Conservation (phyloP, 2,888 invertebrate species). For the Seira ritae region DNA sequence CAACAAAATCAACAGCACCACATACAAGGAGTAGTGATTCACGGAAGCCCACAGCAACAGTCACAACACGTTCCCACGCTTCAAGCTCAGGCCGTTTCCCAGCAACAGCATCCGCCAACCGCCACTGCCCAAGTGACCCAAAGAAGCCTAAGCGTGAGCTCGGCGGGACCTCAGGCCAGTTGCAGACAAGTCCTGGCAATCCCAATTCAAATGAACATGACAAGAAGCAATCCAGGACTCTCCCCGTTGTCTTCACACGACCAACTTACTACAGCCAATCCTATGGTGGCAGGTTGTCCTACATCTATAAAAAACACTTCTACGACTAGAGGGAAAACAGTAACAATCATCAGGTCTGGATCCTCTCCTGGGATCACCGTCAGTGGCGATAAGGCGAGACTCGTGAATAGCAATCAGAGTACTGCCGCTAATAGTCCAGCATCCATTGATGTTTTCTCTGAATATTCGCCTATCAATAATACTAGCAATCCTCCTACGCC, state of each 20-base stretch:
- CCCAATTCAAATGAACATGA: slow-evolving; percentile 11
- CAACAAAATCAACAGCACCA: slow-evolving; percentile 24
- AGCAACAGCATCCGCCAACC: not conserved
- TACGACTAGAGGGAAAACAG: slow-evolving; percentile 18
- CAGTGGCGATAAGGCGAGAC: not conserved
- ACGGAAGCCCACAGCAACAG: slow-evolving; percentile 8
- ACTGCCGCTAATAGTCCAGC: not conserved
- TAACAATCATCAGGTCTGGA: slow-evolving; percentile 23
- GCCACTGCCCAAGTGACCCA: not conserved
- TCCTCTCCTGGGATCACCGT: slow-evolving; percentile 27
- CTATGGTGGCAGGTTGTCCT: not conserved
- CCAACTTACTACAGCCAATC: not conserved
- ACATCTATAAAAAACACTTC: not conserved
- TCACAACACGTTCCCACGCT: slow-evolving; percentile 29
- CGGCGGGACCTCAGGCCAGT: not conserved
- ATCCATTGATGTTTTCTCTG: slow-evolving; percentile 3
- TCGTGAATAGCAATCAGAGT: not conserved
- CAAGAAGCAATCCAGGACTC: slow-evolving; percentile 14
- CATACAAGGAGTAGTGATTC: slow-evolving; percentile 23
- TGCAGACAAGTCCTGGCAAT: not conserved
- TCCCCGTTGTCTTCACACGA: not conserved
- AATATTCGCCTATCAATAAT: not conserved
- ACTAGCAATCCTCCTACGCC: slow-evolving; percentile 20
- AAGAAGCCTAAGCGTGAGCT: not conserved
- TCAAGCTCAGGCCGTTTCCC: not conserved